Evolutionary conservation across 2,797 vertebrate genomes (phyloP).

Genomic region (Apogon hyalosoma): DNA sequence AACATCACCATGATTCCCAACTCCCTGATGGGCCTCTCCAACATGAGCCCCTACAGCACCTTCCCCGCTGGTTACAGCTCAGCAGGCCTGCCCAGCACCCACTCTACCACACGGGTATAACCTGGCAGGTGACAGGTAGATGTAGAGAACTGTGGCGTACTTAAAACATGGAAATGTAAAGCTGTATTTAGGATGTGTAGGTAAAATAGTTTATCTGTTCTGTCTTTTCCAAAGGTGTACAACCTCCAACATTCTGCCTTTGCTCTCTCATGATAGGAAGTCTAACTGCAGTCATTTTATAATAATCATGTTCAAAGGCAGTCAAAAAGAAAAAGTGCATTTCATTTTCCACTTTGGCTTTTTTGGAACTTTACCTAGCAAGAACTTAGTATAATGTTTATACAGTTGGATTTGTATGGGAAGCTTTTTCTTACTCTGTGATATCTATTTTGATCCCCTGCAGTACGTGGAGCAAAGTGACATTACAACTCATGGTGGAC

Average conservation of each 20-base stretch:
- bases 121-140: conserved; percentile 47
- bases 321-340: conserved; percentile 75
- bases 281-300: conserved; percentile 80
- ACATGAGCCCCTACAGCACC: conserved; percentile 97
- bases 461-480: conserved; percentile 68
- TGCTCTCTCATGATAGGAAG: conserved; percentile 76
- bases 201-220: conserved; percentile 76
- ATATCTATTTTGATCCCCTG: conserved; percentile 80
- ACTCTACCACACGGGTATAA: conserved; percentile 99
- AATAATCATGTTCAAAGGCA: conserved; percentile 78
- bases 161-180: conserved; percentile 66
- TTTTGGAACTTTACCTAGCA: conserved; percentile 81
- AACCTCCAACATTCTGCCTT: conserved; percentile 77
- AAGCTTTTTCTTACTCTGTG: conserved; percentile 85
- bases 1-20: conserved; percentile 99
- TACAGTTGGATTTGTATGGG: conserved; percentile 85
- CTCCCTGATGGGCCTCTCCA: conserved; percentile 96
- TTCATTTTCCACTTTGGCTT: conserved; percentile 82
- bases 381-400: conserved; percentile 84
- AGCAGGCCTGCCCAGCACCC: conserved; percentile 95
- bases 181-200: conserved; percentile 78
- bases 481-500: conserved; percentile 64
- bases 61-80: conserved; percentile 96
- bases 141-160: conserved; percentile 32
- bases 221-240: conserved; percentile 74